Conservation (phyloP, 2,113 vertebrate species). For the Cebidichthys violaceus region DNA sequence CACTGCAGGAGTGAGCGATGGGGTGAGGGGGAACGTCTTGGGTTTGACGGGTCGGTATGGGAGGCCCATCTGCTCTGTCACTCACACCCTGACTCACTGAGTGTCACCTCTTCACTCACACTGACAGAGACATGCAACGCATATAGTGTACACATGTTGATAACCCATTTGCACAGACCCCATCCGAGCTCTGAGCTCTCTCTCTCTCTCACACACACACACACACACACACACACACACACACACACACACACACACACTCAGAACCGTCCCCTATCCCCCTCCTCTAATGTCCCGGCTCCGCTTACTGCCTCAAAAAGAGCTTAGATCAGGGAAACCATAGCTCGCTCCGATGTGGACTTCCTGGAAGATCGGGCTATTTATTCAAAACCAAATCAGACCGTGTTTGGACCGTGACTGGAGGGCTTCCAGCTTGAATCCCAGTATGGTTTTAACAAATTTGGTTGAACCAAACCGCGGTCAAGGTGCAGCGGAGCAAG, state of each 20-base stretch:
- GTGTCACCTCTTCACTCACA: slow-evolving; percentile 32
- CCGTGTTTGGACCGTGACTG: slow-evolving; percentile 42
- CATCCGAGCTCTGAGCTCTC: not conserved
- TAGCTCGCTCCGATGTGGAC: slow-evolving; percentile 61
- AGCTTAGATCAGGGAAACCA: slow-evolving; percentile 78
- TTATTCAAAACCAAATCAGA: slow-evolving; percentile 51
- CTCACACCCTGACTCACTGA: slow-evolving; percentile 37
- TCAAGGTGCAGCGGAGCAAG: slow-evolving; percentile 10
- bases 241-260: not conserved
- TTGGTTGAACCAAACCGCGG: slow-evolving; percentile 13
- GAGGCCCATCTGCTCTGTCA: slow-evolving; percentile 53
- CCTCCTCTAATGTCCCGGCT: slow-evolving; percentile 60
- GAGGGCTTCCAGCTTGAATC: slow-evolving; percentile 47
- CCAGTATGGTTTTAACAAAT: slow-evolving; percentile 33
- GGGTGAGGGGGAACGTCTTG: not conserved
- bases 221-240: not conserved
- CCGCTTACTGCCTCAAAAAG: slow-evolving; percentile 70
- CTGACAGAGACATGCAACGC: slow-evolving; percentile 16
- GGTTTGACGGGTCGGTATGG: slow-evolving; percentile 42
- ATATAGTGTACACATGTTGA: slow-evolving; percentile 22
- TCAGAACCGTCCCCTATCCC: slow-evolving; percentile 4
- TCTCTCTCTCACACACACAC: too few species aligned
- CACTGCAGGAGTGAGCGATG: slow-evolving; percentile 6
- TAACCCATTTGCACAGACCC: slow-evolving; percentile 28
- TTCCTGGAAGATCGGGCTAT: slow-evolving; percentile 72